Evolutionary conservation across 2,797 vertebrate genomes (phyloP).

Genomic region (Botia almorhae): DNA sequence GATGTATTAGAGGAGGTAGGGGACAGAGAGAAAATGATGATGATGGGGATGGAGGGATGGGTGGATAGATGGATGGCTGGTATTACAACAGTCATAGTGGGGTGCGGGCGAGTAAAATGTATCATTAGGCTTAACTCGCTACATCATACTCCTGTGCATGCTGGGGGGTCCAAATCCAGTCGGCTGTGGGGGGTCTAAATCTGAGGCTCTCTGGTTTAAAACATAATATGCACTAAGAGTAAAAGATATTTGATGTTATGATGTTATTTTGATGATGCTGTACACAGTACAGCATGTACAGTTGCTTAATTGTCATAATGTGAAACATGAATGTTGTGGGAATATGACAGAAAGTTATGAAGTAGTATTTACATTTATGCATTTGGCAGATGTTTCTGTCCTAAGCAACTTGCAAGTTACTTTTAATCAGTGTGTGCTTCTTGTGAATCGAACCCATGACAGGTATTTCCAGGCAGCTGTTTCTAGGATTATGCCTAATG

Average conservation of each 20-base stretch:
- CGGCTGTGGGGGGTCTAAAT: conserved; percentile 73
- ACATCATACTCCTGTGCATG: conserved; percentile 80
- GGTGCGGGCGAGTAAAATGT: conserved; percentile 86
- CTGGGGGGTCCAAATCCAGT: conserved; percentile 87
- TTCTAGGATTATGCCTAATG: background rate
- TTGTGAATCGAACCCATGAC: background rate
- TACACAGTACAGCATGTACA: background rate
- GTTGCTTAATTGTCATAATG: background rate
- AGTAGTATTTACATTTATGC: background rate
- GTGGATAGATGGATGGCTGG: conserved; percentile 55
- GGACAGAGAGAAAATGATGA: conserved; percentile 27
- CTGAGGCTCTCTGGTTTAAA: conserved; percentile 22
- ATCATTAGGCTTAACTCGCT: conserved; percentile 91
- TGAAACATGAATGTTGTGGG: conserved; percentile 7
- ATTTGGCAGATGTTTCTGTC: conserved; percentile 8
- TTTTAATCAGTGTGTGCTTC: background rate
- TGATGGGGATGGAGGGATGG: conserved; percentile 44
- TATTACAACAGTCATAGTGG: conserved; percentile 90
- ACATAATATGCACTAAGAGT: conserved; percentile 2
- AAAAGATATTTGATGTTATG: conserved; percentile 24
- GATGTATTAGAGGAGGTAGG: conserved; percentile 82
- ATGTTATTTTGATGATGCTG: conserved; percentile 8
- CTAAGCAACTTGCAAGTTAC: background rate
- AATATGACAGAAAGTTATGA: background rate
- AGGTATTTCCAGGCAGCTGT: conserved; percentile 1